Evolutionary conservation across 2,888 invertebrate species (phyloP), one percentile per base, ranked within the genome.

Genomic region (Bellardia bayeri): DNA sequence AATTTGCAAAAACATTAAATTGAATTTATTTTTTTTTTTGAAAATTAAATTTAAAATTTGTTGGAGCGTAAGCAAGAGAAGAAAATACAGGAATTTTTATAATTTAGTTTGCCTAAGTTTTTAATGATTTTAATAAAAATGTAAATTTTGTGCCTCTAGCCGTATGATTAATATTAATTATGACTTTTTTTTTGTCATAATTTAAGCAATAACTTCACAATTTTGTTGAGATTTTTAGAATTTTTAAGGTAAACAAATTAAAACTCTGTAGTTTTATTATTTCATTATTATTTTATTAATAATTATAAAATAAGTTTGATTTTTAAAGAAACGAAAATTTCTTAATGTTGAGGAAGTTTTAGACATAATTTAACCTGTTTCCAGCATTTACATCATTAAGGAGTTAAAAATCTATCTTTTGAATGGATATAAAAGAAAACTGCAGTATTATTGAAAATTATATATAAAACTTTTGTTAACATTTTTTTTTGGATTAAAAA

Each of bases 131-230:
- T n/a, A 14, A 23, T 5, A 30, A 30, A 58, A 23, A 58, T 30
- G 0, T 30, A 30, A 23, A 30, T 13, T 58, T 58, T 30, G 13
- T 8, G 3, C 23, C 8, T 9, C 11, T 23, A 3, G 30, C 1
- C 30, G 58, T 58, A 58, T 58, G 58, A 23, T 58, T 58, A 13
- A 58, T 58, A 58, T 58, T 58, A 58, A 30, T 58, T 30, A 58
- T 30, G 58, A 30, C 7, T 58, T 30, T 9, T 58, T 30, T 58
- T 11, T 23, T 51, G n/a, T n/a, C n/a, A n/a, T n/a, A 51, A 13
- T 51, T 51, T 14, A 51, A n/a, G 51, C 51, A n/a, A 13, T 51
- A 51, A 51, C 51, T 51, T n/a, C 2, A 51, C 51, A 51, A n/a
- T 51, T 51, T 51, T 51, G 1, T 0, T 4, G n/a, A 0, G 2